Percentiles rank a stretch among this genome's conserved stretches.
phyloP scores from a whole-genome alignment of 2,888 invertebrate species.

The Drosophila sordidula region DNA sequence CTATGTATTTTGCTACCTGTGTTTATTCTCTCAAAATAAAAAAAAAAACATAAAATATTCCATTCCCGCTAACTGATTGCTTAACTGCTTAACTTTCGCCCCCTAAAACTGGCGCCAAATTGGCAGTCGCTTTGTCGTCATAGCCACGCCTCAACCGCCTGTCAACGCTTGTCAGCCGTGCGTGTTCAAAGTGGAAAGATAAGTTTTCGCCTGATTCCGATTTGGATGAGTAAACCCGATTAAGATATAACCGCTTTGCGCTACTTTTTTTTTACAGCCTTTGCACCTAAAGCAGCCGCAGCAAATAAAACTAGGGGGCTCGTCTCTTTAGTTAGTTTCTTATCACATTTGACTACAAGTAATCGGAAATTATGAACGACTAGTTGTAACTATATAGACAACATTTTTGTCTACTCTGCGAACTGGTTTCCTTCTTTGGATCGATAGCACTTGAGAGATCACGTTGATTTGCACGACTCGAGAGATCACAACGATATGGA shows the following conservation, averaged over 20 bases:
- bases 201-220: background rate
- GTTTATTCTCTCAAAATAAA: background rate
- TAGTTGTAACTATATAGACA: no score
- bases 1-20: constrained; percentile 15
- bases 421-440: background rate
- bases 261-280: constrained; percentile 20
- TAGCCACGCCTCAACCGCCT: background rate
- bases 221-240: background rate
- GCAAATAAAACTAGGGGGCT: constrained; percentile 48
- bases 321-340: constrained; percentile 46
- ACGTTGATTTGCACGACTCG: background rate
- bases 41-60: constrained; percentile 9
- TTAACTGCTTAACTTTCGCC: constrained; percentile 12
- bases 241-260: constrained; percentile 32
- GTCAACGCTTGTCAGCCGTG: background rate
- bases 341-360: constrained; percentile 24
- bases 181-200: constrained; percentile 5
- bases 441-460: background rate
- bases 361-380: no score
- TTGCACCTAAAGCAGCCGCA: background rate
- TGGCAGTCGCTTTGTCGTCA: constrained; percentile 13
- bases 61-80: constrained; percentile 28
- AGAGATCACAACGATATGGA: background rate
- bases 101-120: constrained; percentile 1
- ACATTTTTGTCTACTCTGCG: no score